Percentiles rank a stretch among this genome's conserved stretches.
Evolutionary conservation across 92 coral and sea anemone species (phyloP).

Genomic region (Zoanthus sansibaricus): DNA sequence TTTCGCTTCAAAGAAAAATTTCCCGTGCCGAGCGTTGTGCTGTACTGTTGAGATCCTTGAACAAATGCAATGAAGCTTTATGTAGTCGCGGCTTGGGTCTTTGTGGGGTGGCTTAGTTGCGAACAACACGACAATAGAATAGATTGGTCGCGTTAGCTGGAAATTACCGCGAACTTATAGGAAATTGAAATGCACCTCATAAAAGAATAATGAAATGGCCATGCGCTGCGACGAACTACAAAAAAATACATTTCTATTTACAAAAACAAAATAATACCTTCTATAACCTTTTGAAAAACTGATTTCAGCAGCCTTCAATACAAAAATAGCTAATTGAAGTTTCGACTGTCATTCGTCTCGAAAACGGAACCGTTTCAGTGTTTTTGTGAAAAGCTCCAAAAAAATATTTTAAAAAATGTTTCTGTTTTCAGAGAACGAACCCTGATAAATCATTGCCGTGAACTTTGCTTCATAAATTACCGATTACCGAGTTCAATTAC

Average conservation of each 20-base stretch:
- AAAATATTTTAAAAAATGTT: background rate
- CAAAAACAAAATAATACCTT: background rate
- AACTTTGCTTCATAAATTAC: background rate
- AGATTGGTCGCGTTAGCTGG: constrained; percentile 18
- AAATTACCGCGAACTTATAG: background rate
- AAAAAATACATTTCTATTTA: background rate
- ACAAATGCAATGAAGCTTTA: constrained; percentile 20
- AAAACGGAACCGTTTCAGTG: background rate
- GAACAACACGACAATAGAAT: constrained; percentile 30
- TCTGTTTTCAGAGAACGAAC: background rate
- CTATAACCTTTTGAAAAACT: too few species aligned
- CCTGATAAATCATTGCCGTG: background rate
- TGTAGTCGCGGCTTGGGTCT: constrained; percentile 30
- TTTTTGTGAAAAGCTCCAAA: background rate
- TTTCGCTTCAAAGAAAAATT: background rate
- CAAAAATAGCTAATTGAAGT: background rate
- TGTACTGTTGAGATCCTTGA: background rate
- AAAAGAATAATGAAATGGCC: constrained; percentile 32
- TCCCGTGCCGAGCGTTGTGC: too few species aligned
- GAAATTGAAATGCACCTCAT: constrained; percentile 28
- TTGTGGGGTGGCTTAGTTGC: constrained; percentile 4
- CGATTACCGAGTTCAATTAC: background rate
- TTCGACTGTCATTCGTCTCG: background rate
- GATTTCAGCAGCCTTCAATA: background rate
- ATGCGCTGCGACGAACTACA: background rate